These are phyloP conservation scores for Diarsia rubi DNA, from an alignment of 2,888 invertebrate genomes.

Conservation along the genomic window DNA sequence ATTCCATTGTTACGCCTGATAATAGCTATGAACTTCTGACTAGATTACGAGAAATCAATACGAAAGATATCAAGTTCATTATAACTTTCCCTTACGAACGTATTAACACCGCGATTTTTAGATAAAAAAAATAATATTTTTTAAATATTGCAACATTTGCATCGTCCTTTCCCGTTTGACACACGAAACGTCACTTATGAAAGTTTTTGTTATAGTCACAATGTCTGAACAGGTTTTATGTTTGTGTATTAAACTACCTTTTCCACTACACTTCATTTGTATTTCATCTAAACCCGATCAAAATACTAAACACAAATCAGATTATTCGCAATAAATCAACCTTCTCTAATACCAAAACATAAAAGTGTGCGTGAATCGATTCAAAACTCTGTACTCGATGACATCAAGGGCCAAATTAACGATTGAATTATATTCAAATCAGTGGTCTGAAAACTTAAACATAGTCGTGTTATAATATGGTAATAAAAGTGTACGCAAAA, in stretches of 20 bases:
- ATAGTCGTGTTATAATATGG: conserved; percentile 38
- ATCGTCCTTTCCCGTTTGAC: too few species aligned
- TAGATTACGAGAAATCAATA: too few species aligned
- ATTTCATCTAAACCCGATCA: not conserved
- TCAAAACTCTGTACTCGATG: conserved; percentile 26
- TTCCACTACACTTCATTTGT: not conserved
- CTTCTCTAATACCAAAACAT: conserved; percentile 23
- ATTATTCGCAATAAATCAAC: conserved; percentile 15
- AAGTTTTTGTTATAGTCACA: not conserved
- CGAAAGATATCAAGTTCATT: not conserved
- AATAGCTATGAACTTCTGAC: not conserved
- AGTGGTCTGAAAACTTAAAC: conserved; percentile 63
- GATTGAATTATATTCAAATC: conserved; percentile 62
- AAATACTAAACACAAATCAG: conserved; percentile 14
- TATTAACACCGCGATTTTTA: too few species aligned
- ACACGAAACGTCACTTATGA: too few species aligned
- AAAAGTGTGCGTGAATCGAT: conserved; percentile 39
- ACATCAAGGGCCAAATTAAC: conserved; percentile 60
- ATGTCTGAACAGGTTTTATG: not conserved
- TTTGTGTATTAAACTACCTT: not conserved
- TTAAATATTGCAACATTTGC: too few species aligned
- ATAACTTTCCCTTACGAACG: too few species aligned
- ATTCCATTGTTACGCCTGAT: not conserved
- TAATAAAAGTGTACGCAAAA: conserved; percentile 50
- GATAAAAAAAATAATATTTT: too few species aligned